Evolutionary conservation across 2,113 vertebrate species (phyloP).

Genomic region (Phylloscopus trochiloides): DNA sequence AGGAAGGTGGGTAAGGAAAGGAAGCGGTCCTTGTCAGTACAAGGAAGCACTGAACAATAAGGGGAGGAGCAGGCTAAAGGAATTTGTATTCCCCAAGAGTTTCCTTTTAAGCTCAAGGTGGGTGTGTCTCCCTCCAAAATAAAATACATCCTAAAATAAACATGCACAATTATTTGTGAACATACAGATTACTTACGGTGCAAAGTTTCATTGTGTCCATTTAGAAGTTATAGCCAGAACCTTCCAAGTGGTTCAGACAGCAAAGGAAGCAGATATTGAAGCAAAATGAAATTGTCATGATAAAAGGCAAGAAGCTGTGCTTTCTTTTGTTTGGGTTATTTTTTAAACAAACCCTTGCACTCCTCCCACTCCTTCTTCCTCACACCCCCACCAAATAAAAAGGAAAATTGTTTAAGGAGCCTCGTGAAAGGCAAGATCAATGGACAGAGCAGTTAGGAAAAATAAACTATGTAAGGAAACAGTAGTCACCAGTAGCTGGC

Average conservation of each 20-base stretch:
- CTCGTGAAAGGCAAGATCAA: not conserved
- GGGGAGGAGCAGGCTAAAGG: slow-evolving; percentile 63
- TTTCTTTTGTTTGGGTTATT: not conserved
- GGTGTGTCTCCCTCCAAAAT: slow-evolving; percentile 45
- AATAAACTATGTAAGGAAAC: not conserved
- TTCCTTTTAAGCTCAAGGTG: slow-evolving; percentile 56
- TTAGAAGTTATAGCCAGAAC: not conserved
- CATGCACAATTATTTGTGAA: slow-evolving; percentile 31
- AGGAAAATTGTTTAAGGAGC: not conserved
- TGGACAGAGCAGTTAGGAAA: not conserved
- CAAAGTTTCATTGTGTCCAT: not conserved
- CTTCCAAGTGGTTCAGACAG: not conserved
- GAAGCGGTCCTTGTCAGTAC: slow-evolving; percentile 55
- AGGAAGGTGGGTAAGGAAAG: slow-evolving; percentile 57
- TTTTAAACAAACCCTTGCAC: not conserved
- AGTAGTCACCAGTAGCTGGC: not conserved
- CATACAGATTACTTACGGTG: slow-evolving; percentile 4
- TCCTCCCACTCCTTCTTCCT: not conserved
- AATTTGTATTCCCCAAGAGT: slow-evolving; percentile 58
- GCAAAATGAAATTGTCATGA: not conserved
- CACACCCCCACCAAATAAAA: not conserved
- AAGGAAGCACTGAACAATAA: slow-evolving; percentile 69
- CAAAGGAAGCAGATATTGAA: slow-evolving; percentile 19
- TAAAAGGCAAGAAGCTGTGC: not conserved
- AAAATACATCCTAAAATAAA: slow-evolving; percentile 59